A percentile compares a stretch with the other conserved stretches of the same genome.
phyloP scores from a whole-genome alignment of 2,113 vertebrate genomes.

The Heptranchias perlo region DNA sequence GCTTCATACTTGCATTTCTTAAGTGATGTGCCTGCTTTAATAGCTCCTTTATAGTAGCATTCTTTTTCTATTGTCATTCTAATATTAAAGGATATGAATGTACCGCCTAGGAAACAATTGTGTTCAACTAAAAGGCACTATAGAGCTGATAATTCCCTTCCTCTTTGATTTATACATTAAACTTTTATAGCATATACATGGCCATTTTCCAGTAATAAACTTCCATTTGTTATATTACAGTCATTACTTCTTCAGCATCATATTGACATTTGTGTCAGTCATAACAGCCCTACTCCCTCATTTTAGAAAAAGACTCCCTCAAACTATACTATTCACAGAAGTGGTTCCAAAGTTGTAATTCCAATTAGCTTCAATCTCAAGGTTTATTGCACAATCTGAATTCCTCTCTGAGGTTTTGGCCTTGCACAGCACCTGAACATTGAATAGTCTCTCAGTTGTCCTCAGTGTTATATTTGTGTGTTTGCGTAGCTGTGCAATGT shows the following conservation, averaged over 20 bases:
- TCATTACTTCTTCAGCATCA: neutral
- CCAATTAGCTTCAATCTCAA: neutral
- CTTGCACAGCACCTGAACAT: neutral
- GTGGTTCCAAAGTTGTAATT: neutral
- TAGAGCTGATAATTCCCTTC: neutral
- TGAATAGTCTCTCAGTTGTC: neutral
- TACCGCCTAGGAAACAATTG: neutral
- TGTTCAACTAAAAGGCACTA: neutral
- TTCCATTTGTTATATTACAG: neutral
- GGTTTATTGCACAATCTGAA: neutral
- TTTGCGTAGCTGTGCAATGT: neutral
- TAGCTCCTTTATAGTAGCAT: neutral
- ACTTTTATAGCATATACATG: neutral
- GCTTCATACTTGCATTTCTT: neutral
- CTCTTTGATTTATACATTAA: constrained; percentile 8
- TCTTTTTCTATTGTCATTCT: neutral
- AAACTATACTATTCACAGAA: neutral
- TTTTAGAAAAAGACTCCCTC: neutral
- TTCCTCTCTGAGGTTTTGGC: no score
- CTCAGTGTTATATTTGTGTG: neutral
- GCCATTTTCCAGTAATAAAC: no score
- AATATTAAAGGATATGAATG: neutral
- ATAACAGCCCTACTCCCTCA: neutral
- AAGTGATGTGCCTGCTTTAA: neutral
- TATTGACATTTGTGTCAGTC: neutral